Evolutionary conservation across 2,113 vertebrate species (phyloP), one percentile per base, ranked within the genome.

Genomic region (Toxotes chatareus): DNA sequence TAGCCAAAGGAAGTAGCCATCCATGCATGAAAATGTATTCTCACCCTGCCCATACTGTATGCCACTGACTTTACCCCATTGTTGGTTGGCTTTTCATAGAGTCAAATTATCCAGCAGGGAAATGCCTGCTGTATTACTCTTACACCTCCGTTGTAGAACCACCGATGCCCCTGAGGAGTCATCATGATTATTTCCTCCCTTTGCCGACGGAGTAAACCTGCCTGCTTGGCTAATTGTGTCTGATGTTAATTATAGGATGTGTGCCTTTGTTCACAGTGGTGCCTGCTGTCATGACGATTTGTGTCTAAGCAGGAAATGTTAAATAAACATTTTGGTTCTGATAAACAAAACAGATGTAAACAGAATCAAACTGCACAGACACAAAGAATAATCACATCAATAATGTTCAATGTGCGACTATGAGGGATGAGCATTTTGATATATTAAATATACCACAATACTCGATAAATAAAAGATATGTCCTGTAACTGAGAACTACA

Each of bases 161-260:
- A 27, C 27, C 27, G 27, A 76, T 81, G 91, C 86, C 93, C 91
- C 92, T 42, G 64, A 92, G 93, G 93, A 91, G 86, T 63, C 88
- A 47, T 91, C 89, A 74, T 38, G 59, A 75, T 65, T 64, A 81
- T 81, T 90, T 91, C 90, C 89, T 85, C 73, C 76, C 86, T 64
- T 56, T n/a, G 60, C 86, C 78, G 51, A 27, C 10, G 65, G 82
- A 86, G 87, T 66, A 17, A 82, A 86, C 59, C 87, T 56, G 87
- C 60, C 74, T 21, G 70, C 65, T 76, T 7, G 72, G 59, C 86
- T 90, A 91, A 92, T 92, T 93, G 88, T 91, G 80, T 85, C 75
- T 75, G 87, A 82, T 77, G 83, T 79, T 91, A 89, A 93, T 91
- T 92, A 90, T 86, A 88, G 90, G 82, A 90, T 71, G 74, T 83